Evolutionary conservation across 2,113 vertebrate genomes (phyloP), one percentile per base, ranked within the genome.

Genomic region (Thomomys bottae): DNA sequence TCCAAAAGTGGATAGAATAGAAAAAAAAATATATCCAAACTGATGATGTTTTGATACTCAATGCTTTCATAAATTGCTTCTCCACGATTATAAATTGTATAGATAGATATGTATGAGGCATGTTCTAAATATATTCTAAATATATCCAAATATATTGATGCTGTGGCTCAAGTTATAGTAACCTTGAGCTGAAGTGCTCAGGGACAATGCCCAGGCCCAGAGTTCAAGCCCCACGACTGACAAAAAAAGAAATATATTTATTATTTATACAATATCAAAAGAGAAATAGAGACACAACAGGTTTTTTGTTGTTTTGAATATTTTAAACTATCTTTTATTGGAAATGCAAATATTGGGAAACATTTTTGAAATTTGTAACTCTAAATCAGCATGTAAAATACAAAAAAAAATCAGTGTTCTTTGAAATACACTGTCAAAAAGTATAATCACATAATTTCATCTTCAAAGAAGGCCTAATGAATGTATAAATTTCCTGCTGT

Each of bases 291-390:
- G 86, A 38, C 36, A 6, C 57, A 57, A 61, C 10, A 76, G 21
- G n/a, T n/a, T 12, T 54, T 54, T 54, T 54, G 10, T 15, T 36
- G 79, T 40, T 82, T 93, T 26, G n/a, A n/a, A n/a, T n/a, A n/a
- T 86, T 94, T 84, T 40, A n/a, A n/a, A 73, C 23, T 92, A 36
- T 76, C 32, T 34, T 76, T 79, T 92, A 76, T 79, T 92, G 34
- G 84, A 36, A 95, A 76, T 77, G 78, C 81, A 38, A 17, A 64
- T 68, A 66, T 36, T 20, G 15, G 57, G 79, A 90, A 70, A 9
- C 34, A 32, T 61, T 83, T 5, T 78, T 75, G 38, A 91, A 73
- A 78, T 89, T 32, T 79, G 26, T 72, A 10, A 49, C 26, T 68
- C 92, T 93, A 36, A 61, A 34, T 83, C 45, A 82, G 10, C 20